Percentiles rank a stretch among this genome's conserved stretches.
These are phyloP conservation scores for Caenorhabditis briggsae DNA, from an alignment of 1,140 invertebrate genomes.

Conservation along the genomic window DNA sequence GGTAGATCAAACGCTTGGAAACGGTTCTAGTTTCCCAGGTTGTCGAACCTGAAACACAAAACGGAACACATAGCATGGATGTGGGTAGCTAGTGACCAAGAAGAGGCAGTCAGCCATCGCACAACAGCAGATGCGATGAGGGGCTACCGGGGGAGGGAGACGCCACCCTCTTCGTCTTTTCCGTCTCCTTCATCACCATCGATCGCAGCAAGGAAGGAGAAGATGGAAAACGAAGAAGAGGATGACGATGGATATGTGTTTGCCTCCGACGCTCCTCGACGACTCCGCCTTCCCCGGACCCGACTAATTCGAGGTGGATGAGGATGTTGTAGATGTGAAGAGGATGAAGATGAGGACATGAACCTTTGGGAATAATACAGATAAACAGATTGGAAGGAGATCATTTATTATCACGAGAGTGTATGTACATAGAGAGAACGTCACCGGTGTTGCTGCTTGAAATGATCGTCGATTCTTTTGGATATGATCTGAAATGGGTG, in stretches of 20 bases:
- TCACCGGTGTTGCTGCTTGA: background rate
- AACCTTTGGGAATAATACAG: constrained; percentile 1
- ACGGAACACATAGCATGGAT: background rate
- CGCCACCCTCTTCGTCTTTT: constrained; percentile 42
- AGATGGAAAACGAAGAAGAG: constrained; percentile 9
- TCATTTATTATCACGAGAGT: background rate
- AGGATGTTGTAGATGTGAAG: background rate
- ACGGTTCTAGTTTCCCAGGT: too few relatives aligned
- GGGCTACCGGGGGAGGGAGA: background rate
- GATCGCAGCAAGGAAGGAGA: constrained; percentile 19
- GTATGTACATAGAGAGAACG: background rate
- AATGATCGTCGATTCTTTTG: constrained; percentile 32
- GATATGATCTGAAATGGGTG: constrained; percentile 10
- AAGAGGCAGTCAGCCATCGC: constrained; percentile 41
- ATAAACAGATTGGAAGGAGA: background rate
- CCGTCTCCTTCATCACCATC: constrained; percentile 34
- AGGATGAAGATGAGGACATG: background rate
- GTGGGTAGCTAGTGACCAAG: constrained; percentile 20
- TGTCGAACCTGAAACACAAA: too few relatives aligned
- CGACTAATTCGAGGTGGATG: constrained; percentile 30
- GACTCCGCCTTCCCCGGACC: constrained; percentile 1
- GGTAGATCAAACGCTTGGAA: too few relatives aligned
- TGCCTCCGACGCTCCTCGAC: constrained; percentile 19
- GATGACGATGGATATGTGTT: constrained; percentile 23
- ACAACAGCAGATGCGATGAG: constrained; percentile 47